phyloP scores from a whole-genome alignment of 2,797 vertebrate species.

The Parauchenoglanis punctatus region DNA sequence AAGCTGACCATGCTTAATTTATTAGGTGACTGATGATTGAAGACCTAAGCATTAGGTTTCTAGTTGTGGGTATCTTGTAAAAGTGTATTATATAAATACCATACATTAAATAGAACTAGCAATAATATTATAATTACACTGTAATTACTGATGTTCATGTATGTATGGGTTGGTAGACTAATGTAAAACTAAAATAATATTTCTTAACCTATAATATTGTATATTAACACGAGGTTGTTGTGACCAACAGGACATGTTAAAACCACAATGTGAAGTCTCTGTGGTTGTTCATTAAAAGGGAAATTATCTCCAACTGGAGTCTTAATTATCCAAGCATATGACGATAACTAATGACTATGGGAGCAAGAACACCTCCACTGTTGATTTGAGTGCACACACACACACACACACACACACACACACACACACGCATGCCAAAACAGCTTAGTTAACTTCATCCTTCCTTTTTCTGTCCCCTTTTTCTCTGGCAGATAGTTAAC shows the following conservation, averaged over 20 bases:
- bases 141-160: neutral
- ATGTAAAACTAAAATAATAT: neutral
- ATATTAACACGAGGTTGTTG: neutral
- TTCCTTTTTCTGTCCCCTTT: neutral
- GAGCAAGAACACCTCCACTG: slow-evolving; percentile 42
- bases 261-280: slow-evolving; percentile 37
- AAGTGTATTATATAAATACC: neutral
- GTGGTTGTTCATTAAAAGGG: slow-evolving; percentile 47
- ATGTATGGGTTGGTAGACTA: slow-evolving; percentile 3
- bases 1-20: neutral
- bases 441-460: slow-evolving; percentile 13
- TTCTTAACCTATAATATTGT: neutral
- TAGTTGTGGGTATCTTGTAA: neutral
- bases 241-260: slow-evolving; percentile 38
- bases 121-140: neutral
- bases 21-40: neutral
- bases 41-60: neutral
- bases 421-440: neutral
- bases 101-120: neutral
- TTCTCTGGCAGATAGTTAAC: neutral
- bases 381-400: slow-evolving; percentile 27
- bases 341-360: slow-evolving; percentile 50
- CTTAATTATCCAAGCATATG: slow-evolving; percentile 44
- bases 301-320: slow-evolving; percentile 50
- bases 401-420: neutral